Evolutionary conservation across 2,797 vertebrate species (phyloP).

Genomic region (Enteromius fasciolatus): DNA sequence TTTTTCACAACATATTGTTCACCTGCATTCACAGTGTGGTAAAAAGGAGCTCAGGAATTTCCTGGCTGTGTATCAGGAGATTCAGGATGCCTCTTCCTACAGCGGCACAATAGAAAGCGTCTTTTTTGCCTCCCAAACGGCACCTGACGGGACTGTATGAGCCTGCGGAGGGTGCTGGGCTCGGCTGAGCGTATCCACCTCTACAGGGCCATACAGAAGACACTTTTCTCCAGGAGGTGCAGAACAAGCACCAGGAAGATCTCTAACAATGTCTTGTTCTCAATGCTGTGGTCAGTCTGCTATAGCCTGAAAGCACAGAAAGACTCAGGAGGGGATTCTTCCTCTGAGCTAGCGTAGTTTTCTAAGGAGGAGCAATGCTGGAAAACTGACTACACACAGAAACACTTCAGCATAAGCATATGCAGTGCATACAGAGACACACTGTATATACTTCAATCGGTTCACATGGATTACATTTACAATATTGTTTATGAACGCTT

Average conservation of each 20-base stretch:
- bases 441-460: background rate
- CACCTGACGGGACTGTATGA: slow-evolving; percentile 22
- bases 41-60: background rate
- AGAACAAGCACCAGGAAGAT: slow-evolving; percentile 11
- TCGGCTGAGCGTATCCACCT: slow-evolving; percentile 19
- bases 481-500: too few relatives aligned
- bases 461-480: background rate
- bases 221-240: slow-evolving; percentile 6
- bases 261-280: background rate
- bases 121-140: background rate
- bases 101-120: slow-evolving; percentile 9
- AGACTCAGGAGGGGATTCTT: slow-evolving; percentile 5
- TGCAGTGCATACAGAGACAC: background rate
- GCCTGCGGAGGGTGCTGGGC: slow-evolving; percentile 13
- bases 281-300: background rate
- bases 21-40: background rate
- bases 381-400: background rate
- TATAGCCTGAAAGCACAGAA: background rate
- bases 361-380: background rate
- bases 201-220: background rate
- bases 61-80: background rate
- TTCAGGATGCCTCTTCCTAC: background rate
- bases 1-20: background rate
- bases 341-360: background rate
- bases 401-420: background rate